phyloP scores from a whole-genome alignment of 2,888 invertebrate genomes.

The Nephrotoma guestfalica region DNA sequence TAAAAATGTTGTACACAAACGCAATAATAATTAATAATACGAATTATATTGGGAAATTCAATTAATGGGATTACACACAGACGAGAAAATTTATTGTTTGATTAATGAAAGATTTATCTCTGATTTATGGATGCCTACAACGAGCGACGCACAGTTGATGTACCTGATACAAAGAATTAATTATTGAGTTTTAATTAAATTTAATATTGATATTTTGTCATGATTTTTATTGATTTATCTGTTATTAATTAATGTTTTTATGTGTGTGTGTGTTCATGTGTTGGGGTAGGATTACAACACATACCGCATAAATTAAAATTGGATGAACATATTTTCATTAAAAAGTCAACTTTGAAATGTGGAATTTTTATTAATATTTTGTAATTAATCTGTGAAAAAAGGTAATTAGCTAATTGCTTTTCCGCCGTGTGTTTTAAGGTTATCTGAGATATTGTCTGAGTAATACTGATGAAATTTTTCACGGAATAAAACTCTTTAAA shows the following conservation, averaged over 20 bases:
- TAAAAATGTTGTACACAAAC: not conserved
- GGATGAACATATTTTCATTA: not conserved
- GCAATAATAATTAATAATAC: not conserved
- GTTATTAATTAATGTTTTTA: not conserved
- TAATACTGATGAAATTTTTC: too few relatives aligned
- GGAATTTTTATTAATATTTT: not conserved
- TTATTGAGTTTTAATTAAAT: not conserved
- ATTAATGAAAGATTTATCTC: not conserved
- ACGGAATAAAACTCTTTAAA: too few relatives aligned
- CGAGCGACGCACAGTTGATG: not conserved
- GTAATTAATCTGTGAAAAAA: not conserved
- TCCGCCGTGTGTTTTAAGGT: not conserved
- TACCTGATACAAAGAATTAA: not conserved
- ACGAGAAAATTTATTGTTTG: not conserved
- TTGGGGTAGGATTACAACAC: not conserved
- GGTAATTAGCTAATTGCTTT: not conserved
- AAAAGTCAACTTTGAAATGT: not conserved
- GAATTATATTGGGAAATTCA: not conserved
- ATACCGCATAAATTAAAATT: not conserved
- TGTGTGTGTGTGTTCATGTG: not conserved
- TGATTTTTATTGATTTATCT: not conserved
- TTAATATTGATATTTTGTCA: not conserved
- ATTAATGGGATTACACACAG: not conserved
- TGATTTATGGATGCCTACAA: not conserved
- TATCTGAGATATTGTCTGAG: not conserved